These are phyloP conservation scores for Bombycilla garrulus DNA, from an alignment of 2,113 vertebrate genomes.

Conservation along the genomic window DNA sequence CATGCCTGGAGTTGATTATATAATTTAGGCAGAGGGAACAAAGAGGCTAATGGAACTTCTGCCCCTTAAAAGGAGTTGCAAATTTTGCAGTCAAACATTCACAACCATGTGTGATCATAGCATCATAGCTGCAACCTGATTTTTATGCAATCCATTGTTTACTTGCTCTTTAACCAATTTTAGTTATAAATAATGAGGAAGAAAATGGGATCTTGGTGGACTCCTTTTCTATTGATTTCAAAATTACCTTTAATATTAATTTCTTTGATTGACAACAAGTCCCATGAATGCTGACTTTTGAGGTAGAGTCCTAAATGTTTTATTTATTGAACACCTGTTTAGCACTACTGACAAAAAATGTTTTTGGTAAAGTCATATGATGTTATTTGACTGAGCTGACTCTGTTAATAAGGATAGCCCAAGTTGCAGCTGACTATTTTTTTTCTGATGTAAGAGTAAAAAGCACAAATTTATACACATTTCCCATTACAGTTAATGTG, in stretches of 20 bases:
- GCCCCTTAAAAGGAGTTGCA: not conserved
- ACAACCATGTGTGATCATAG: not conserved
- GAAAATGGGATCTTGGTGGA: not conserved
- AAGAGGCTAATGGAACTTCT: not conserved
- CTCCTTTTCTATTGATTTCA: not conserved
- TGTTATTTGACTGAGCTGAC: not conserved
- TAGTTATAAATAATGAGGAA: not conserved
- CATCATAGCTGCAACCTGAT: not conserved
- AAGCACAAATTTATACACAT: not conserved
- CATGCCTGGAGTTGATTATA: accelerated
- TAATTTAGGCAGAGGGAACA: not conserved
- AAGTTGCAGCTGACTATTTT: not conserved
- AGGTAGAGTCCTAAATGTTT: not conserved
- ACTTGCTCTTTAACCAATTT: not conserved
- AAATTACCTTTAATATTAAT: not conserved
- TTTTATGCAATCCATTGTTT: not conserved
- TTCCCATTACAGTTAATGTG: not conserved
- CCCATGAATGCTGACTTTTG: not conserved
- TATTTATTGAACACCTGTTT: not conserved
- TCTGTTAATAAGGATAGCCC: not conserved
- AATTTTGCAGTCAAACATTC: not conserved
- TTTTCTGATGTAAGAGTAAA: not conserved
- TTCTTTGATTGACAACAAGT: not conserved
- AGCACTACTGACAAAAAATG: not conserved
- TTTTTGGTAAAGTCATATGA: not conserved